Evolutionary conservation across 1,140 invertebrate species (phyloP), one percentile per base, ranked within the genome.

Genomic region (Solen grandis): DNA sequence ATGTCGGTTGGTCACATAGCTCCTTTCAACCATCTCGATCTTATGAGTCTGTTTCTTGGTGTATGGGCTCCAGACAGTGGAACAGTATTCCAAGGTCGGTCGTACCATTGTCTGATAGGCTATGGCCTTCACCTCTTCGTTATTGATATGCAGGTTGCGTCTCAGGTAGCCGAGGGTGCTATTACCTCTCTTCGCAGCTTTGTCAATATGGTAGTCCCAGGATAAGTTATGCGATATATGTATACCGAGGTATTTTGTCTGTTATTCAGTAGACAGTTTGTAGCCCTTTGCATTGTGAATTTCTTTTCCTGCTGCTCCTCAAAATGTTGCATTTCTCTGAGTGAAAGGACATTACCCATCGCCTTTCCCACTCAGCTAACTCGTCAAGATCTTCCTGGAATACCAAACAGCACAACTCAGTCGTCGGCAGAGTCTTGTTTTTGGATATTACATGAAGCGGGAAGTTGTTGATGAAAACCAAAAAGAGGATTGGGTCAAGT

Each of bases 21-120:
- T 77, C 16, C 76, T 55, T 65, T 87, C 82, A 0, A 87, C 73
- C 55, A 65, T 79, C 52, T 84, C 84, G 16, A 74, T 63, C 72
- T 72, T 63, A 13, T 63, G 25, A 46, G 77, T 83, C 16, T 85
- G 41, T n/a, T 62, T 25, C 16, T 55, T n/a, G n/a, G n/a, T n/a
- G n/a, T n/a, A n/a, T n/a, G n/a, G n/a, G n/a, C n/a, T n/a, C n/a
- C n/a, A n/a, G n/a, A n/a, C n/a, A n/a, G n/a, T n/a, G n/a, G n/a
- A n/a, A n/a, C n/a, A n/a, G n/a, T n/a, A n/a, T n/a, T 84, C 72
- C 14, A 84, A 31, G 19, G 29, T 16, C 25, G 79, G 73, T 33
- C 74, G 29, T 2, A 72, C 82, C 27, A 83, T n/a, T 0, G 59
- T 62, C 36, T 69, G 74, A 36, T 75, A 82, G n/a, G 83, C 75